These are phyloP conservation scores for Mechanitis mazaeus DNA, from an alignment of 2,888 invertebrate genomes.

Conservation along the genomic window DNA sequence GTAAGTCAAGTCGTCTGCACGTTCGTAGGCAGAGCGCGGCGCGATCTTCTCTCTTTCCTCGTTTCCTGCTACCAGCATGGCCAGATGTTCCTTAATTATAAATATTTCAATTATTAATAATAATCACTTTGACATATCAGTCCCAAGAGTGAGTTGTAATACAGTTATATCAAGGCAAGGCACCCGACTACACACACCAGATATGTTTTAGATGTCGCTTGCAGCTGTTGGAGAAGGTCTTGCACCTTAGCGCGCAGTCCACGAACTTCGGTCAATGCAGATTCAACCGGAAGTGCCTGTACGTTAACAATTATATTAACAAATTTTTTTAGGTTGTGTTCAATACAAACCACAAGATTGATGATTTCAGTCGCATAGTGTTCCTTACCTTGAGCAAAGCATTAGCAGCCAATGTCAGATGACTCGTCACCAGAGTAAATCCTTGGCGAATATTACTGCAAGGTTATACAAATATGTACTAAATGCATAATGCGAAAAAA, in stretches of 20 bases:
- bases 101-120: too few species aligned
- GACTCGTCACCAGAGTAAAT: slow-evolving; percentile 71
- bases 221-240: slow-evolving; percentile 68
- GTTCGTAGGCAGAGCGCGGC: slow-evolving; percentile 58
- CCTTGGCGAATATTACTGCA: slow-evolving; percentile 73
- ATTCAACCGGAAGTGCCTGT: slow-evolving; percentile 79
- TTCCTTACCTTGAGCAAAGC: slow-evolving; percentile 78
- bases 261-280: slow-evolving; percentile 75
- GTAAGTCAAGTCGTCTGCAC: slow-evolving; percentile 61
- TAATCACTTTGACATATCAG: too few species aligned
- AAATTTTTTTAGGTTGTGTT: too few species aligned
- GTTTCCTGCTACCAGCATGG: slow-evolving; percentile 80
- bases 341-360: too few species aligned
- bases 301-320: background rate
- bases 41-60: slow-evolving; percentile 78
- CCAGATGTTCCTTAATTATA: slow-evolving; percentile 76
- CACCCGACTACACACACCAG: slow-evolving; percentile 58
- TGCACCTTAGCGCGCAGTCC: slow-evolving; percentile 62
- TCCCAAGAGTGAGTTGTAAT: too few species aligned
- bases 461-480: background rate
- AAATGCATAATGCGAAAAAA: too few species aligned
- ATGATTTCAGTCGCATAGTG: too few species aligned
- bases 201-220: slow-evolving; percentile 67
- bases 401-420: slow-evolving; percentile 77
- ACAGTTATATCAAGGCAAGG: background rate